Base-by-base conservation (phyloP, 2,888 invertebrate genomes). In the Patella pellucida region DNA sequence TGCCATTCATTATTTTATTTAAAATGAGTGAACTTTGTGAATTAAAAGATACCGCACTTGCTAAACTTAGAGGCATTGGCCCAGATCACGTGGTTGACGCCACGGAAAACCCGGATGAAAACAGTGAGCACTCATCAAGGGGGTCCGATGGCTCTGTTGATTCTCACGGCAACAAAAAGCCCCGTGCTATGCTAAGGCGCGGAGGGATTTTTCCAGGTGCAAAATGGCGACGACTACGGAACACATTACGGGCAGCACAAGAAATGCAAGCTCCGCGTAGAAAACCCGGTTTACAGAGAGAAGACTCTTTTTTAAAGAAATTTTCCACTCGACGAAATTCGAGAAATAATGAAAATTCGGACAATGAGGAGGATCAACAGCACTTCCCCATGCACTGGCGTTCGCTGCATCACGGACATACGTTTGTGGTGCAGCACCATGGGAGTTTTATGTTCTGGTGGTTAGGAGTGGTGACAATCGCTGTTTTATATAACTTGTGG, bases 391-490 rank as follows among this genome's bases (percentile, higher is more conserved):
- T 52, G 71, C 23, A 52, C 27, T 69, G 69, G 71, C 67, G 76
- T 16, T 19, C 74, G 1, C 73, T 67, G 16, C 78, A 76, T 67
- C 73, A 69, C 9, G 69, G 72, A 16, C 67, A 79, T n/a, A 73
- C 79, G 9, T 84, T 85, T 67, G 90, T 98, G 73, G 95, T 98
- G 84, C 97, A 97, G 92, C 97, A 97, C 0, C 97, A 98, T 92
- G 97, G 97, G 88, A 97, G 96, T 92, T 96, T 97, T 92, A 97
- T 97, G 93, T 98, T 97, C 92, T 96, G 97, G 92, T 98, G 98
- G 98, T 92, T 98, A 84, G 95, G 96, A 93, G 92, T 97, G 81
- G 93, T 97, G 85, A 97, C 97, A 71, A 91, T 94, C 82, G 96
- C 96, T 90, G 96, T 97, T 84, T 93, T 98, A 78, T 98, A 98